Evolutionary conservation across 1,140 invertebrate genomes (phyloP), one percentile per base, ranked within the genome.

Genomic region (Saccostrea echinata): DNA sequence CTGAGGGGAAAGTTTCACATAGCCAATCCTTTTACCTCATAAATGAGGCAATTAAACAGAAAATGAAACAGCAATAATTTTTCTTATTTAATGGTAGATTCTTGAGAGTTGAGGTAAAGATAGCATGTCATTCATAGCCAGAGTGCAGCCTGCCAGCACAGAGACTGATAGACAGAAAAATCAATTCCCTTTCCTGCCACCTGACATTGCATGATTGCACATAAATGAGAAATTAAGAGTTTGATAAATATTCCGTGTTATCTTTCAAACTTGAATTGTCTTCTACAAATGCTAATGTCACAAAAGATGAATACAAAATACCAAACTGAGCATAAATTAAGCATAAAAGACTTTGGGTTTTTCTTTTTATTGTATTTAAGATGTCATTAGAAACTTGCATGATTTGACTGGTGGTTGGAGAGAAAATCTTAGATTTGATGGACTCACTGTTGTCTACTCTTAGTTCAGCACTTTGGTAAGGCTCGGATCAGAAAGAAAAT

Each of bases 201-300:
- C 68, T 33, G 30, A 6, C 27, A 76, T 76, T 76, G 68, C 68
- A 76, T 76, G 68, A 33, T 76, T 76, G 68, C 68, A 76, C 68
- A 76, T 76, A 30, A 30, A 76, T 76, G 68, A 76, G 24, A 30
- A 76, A 33, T 76, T 76, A 76, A 76, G 68, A 76, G 24, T 76
- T 30, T 30, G 1, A 27, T 43, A 76, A 27, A 27, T 13, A 76
- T 33, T 30, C 11, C 16, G 64, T 18, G 30, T 30, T 76, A 13
- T 33, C 68, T 33, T 76, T 76, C 16, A 76, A 12, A 76, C 24
- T 76, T 76, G 2, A 76, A 76, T 30, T 76, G 30, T 76, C 68
- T 12, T 24, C 16, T 76, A 16, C 27, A 16, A 33, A 76, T 76
- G 68, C 9, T 18, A 33, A 16, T 16, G 24, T 11, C 27, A 13